Conservation (phyloP, 2,797 vertebrate species). For the Synaphobranchus kaupii region DNA sequence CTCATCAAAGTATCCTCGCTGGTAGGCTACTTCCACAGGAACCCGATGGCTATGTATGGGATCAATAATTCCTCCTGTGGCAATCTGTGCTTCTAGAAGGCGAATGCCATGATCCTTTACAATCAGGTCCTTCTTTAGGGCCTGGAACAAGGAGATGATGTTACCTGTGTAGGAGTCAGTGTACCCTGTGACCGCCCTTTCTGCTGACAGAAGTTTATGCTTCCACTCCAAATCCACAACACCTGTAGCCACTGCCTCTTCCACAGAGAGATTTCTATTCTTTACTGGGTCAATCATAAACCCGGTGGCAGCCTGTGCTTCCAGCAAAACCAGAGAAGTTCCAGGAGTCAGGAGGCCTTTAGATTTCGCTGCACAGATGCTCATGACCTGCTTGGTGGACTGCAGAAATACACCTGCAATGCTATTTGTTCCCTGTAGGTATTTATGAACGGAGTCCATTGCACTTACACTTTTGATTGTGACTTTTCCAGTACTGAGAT, state of each 20-base stretch:
- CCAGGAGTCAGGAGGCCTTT: constrained; percentile 28
- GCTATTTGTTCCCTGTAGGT: constrained; percentile 61
- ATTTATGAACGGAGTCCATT: constrained; percentile 35
- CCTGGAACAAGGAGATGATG: constrained; percentile 32
- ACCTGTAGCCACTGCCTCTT: constrained; percentile 24
- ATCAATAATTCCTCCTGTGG: constrained; percentile 55
- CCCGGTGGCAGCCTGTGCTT: constrained; percentile 33
- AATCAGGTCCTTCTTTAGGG: constrained; percentile 30
- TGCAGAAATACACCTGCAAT: constrained; percentile 39
- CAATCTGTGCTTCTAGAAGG: constrained; percentile 47
- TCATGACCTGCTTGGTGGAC: constrained; percentile 30
- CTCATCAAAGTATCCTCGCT: constrained; percentile 54
- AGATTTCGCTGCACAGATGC: constrained; percentile 22
- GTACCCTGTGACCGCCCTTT: constrained; percentile 20
- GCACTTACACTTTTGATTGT: constrained; percentile 35
- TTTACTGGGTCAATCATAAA: constrained; percentile 31
- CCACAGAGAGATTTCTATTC: constrained; percentile 29
- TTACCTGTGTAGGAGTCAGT: constrained; percentile 19
- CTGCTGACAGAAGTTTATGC: constrained; percentile 27
- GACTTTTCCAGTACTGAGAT: constrained; percentile 45
- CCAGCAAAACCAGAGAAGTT: constrained; percentile 28
- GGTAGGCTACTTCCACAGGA: constrained; percentile 55
- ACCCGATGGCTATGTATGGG: constrained; percentile 52
- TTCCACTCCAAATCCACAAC: constrained; percentile 15
- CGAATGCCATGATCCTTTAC: constrained; percentile 34